Conservation (phyloP, 2,113 vertebrate genomes). For the Crotophaga sulcirostris region DNA sequence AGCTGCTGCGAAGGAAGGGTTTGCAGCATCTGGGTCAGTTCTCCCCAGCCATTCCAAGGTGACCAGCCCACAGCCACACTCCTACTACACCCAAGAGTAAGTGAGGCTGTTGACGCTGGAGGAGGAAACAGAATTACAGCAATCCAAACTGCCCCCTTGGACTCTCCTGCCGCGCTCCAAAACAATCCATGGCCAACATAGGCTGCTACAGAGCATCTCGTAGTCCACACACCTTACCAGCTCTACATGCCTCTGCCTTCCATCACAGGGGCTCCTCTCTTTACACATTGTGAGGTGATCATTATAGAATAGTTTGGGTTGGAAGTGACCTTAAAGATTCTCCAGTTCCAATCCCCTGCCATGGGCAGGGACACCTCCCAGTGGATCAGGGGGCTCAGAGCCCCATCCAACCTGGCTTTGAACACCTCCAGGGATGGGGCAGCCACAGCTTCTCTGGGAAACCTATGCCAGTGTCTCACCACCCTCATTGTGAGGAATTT, state of each 20-base stretch:
- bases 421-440: too few species aligned
- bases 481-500: too few species aligned
- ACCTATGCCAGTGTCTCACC: too few species aligned
- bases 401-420: too few species aligned
- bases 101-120: neutral
- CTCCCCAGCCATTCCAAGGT: neutral
- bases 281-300: neutral
- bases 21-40: neutral
- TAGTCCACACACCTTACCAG: too few species aligned
- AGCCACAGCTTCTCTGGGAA: too few species aligned
- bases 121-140: neutral
- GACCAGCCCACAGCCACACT: neutral
- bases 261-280: neutral
- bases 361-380: too few species aligned
- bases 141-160: neutral
- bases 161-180: neutral
- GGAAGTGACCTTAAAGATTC: too few species aligned
- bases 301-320: too few species aligned
- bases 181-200: neutral
- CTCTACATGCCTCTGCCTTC: neutral
- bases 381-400: too few species aligned
- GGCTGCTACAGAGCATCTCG: neutral
- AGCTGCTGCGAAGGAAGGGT: neutral
- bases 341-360: too few species aligned
- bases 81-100: neutral